Base-by-base conservation (phyloP, 1,140 invertebrate species). In the Zaprionus vittiger region DNA sequence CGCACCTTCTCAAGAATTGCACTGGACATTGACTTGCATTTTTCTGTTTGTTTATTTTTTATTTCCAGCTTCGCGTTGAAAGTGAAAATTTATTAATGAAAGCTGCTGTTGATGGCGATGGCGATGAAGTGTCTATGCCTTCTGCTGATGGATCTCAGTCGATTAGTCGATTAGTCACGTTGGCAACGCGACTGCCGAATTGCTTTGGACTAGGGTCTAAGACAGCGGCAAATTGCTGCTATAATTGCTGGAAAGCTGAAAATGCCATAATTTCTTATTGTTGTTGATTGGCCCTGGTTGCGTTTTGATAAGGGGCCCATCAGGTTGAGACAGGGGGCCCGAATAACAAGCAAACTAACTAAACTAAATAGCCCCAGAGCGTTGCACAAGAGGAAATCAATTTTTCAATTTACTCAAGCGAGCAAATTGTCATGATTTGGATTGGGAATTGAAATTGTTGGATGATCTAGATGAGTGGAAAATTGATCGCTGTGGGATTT, bases 231-330 rank as follows among this genome's bases (percentile, higher is more conserved):
- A 79, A 79, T 80, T 75, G 72, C 52, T 70, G 76, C 72, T 14
- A 72, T 84, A 84, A 84, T 84, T 83, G 81, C 69, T 83, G 81
- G 82, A 84, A 83, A 83, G 82, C 78, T 65, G 78, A 59, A 80
- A 86, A 80, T 83, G 80, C 77, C 79, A 87, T 87, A 73, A 89
- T 78, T 89, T 47, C 41, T 47, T 47, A 47, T 47, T 47, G 41
- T 47, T 71, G 66, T 66, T 71, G 84, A 81, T 72, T 76, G 77
- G 79, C 59, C 72, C 56, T 63, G 31, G 55, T 71, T 77, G 52
- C 59, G 71, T 68, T 74, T 69, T 65, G 80, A 83, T 73, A 80
- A 72, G 62, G 62, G 38, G 37, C 55, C 31, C 12, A 54, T 20
- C 7, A 5, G 24, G 5, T 1, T 34, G 31, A 11, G 31, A 34